phyloP scores from a whole-genome alignment of 2,888 invertebrate genomes.

The Watsonalla binaria region DNA sequence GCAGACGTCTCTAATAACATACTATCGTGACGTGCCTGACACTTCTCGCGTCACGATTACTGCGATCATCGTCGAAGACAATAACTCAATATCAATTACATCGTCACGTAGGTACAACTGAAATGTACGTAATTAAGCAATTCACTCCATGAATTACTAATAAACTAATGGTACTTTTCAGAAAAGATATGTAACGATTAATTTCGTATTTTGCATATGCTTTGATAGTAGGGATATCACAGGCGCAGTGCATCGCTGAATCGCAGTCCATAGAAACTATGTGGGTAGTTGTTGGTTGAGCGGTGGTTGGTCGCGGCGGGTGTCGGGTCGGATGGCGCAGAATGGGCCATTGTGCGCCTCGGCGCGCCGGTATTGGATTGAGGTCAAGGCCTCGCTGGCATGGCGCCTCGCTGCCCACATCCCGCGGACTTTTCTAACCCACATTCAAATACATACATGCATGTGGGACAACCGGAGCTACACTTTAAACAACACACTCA shows the following conservation, averaged over 20 bases:
- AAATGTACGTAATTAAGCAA: no score
- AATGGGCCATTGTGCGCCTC: constrained; percentile 61
- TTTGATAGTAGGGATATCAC: background rate
- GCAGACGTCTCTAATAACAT: constrained; percentile 64
- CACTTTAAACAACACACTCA: background rate
- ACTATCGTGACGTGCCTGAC: constrained; percentile 65
- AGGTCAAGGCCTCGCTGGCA: constrained; percentile 68
- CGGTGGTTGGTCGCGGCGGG: constrained; percentile 28
- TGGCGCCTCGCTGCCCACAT: constrained; percentile 60
- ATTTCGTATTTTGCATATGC: background rate
- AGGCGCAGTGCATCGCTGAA: background rate
- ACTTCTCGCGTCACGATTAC: constrained; percentile 57
- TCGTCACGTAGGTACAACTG: constrained; percentile 13
- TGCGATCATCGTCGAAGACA: constrained; percentile 50
- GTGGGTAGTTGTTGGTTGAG: constrained; percentile 15
- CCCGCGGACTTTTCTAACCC: constrained; percentile 34
- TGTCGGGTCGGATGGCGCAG: constrained; percentile 60
- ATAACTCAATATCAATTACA: constrained; percentile 35
- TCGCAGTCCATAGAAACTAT: constrained; percentile 8
- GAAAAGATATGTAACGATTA: no score
- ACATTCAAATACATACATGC: constrained; percentile 24
- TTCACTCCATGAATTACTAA: no score
- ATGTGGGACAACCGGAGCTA: constrained; percentile 12
- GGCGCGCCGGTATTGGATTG: constrained; percentile 50
- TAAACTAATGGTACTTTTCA: no score